Evolutionary conservation across 2,888 invertebrate species (phyloP), one percentile per base, ranked within the genome.

Genomic region (Eristalis arbustorum): DNA sequence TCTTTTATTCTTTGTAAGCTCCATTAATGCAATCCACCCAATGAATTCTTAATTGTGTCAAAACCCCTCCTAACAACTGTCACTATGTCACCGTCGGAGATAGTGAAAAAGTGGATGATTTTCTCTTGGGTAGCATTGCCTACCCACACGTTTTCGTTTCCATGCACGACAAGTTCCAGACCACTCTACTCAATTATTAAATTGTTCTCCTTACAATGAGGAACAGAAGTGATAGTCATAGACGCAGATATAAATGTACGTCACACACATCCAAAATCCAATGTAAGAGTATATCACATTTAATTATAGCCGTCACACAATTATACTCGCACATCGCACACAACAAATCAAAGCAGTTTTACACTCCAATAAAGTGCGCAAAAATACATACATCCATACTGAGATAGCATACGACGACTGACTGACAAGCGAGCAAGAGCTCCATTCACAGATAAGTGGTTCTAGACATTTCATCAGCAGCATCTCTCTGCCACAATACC

Each of bases 311-410:
- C 8, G 18, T 18, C 49, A 49, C 49, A 49, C 49, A 49, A 49
- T 49, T 49, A 49, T 49, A 6, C n/a, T 3, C 49, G 6, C 49
- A 18, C 18, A 49, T 3, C 49, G 6, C 49, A 18, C 18, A 49
- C 49, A 49, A n/a, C 49, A 49, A 49, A 49, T 49, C 49, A 49
- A 49, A 49, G 49, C 49, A 49, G 49, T 49, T n/a, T 18, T 8
- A 8, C 49, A 49, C 18, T 49, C 49, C 18, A 49, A 18, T 42
- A 18, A 49, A 18, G 18, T 49, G 6, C n/a, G 49, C 49, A 49
- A 2, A 42, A 14, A 42, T 42, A 42, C n/a, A 4, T 10, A 42
- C 4, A 5, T 5, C 28, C 28, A 6, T 14, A n/a, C n/a, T 6
- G 0, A n/a, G n/a, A 42, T 14, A 42, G n/a, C n/a, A 8, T 37